Evolutionary conservation across 2,888 invertebrate species (phyloP).

Genomic region (Drosophila dives): DNA sequence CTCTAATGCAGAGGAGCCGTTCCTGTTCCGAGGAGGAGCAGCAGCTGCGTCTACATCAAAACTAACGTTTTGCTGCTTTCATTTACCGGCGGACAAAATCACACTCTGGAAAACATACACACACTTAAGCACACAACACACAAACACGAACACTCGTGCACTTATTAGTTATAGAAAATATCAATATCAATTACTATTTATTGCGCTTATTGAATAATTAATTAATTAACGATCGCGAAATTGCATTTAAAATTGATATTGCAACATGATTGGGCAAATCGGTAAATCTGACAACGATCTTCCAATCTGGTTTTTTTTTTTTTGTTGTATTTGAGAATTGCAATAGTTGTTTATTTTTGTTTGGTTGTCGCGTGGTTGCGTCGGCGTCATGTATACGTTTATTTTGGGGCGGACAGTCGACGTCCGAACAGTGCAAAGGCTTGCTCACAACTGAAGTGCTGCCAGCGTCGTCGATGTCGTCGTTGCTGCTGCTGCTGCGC

Average conservation of each 20-base stretch:
- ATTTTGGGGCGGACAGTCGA: constrained; percentile 21
- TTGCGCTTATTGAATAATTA: constrained; percentile 41
- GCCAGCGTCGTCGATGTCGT: constrained; percentile 13
- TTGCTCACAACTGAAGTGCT: constrained; percentile 79
- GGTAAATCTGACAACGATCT: constrained; percentile 5
- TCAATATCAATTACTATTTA: constrained; percentile 53
- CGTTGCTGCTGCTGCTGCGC: constrained; percentile 47
- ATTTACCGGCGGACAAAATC: constrained; percentile 63
- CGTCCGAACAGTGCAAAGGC: constrained; percentile 81
- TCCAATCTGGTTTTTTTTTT: constrained; percentile 24
- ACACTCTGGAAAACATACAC: constrained; percentile 16
- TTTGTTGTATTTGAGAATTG: constrained; percentile 21
- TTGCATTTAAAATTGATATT: constrained; percentile 19
- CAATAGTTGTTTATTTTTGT: constrained; percentile 31
- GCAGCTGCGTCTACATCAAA: constrained; percentile 66
- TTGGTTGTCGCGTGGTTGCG: constrained; percentile 46
- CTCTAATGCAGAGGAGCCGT: constrained; percentile 53
- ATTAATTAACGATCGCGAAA: constrained; percentile 63
- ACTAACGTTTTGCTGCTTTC: constrained; percentile 35
- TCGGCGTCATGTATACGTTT: constrained; percentile 39
- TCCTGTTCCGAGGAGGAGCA: constrained; percentile 7
- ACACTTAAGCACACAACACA: constrained; percentile 7
- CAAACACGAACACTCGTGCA: constrained; percentile 5
- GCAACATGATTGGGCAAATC: constrained; percentile 37
- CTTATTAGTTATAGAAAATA: constrained; percentile 18